Percentiles rank a stretch among this genome's conserved stretches.
These are phyloP conservation scores for Axea sp. DNA, from an alignment of 2,888 invertebrate genomes.

Conservation along the genomic window DNA sequence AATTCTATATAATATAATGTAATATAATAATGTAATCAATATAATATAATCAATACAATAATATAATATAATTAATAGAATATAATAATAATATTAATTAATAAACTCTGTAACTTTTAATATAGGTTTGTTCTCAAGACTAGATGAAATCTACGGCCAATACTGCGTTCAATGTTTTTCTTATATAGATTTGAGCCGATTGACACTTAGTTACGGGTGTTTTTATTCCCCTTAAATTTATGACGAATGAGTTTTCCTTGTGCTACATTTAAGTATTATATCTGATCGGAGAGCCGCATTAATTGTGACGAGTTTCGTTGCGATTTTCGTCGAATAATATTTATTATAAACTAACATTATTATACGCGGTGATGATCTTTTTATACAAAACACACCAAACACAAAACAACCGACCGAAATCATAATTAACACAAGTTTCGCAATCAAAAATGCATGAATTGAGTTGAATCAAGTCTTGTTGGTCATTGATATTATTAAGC, in stretches of 20 bases:
- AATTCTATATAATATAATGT: too few relatives aligned
- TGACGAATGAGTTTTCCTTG: constrained; percentile 37
- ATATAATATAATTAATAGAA: constrained; percentile 19
- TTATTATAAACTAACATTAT: not conserved
- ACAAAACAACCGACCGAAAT: constrained; percentile 13
- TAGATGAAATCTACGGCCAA: constrained; percentile 71
- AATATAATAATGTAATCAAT: too few relatives aligned
- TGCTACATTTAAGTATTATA: constrained; percentile 44
- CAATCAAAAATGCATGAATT: constrained; percentile 36
- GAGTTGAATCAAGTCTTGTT: constrained; percentile 33
- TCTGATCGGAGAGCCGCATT: constrained; percentile 15
- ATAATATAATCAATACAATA: constrained; percentile 25
- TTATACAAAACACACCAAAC: constrained; percentile 20
- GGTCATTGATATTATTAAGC: constrained; percentile 23
- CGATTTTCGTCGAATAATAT: constrained; percentile 8
- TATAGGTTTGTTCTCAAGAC: constrained; percentile 77
- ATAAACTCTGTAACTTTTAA: constrained; percentile 77
- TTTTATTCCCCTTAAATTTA: constrained; percentile 31
- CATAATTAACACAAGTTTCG: constrained; percentile 2
- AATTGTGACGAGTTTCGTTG: constrained; percentile 49
- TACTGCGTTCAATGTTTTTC: constrained; percentile 58
- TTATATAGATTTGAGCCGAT: constrained; percentile 51
- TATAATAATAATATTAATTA: constrained; percentile 67
- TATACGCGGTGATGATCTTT: not conserved
- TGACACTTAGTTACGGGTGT: constrained; percentile 40